Conservation (phyloP, 2,797 vertebrate genomes). For the Parotocinclus haroldoi region DNA sequence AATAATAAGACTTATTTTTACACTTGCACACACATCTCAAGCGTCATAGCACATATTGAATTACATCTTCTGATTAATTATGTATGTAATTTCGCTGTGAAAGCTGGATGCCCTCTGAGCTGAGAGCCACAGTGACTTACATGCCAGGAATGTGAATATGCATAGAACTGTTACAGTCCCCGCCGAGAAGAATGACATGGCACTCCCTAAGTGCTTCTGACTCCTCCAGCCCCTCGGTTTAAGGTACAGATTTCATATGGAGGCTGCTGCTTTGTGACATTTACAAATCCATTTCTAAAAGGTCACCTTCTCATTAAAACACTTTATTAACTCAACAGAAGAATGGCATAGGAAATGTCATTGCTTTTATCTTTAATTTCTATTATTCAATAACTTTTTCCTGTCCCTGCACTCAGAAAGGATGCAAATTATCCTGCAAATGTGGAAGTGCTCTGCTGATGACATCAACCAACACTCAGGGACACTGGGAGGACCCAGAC, state of each 20-base stretch:
- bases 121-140: background rate
- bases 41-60: conserved; percentile 1
- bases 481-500: too few relatives aligned
- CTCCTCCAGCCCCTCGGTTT: conserved; percentile 24
- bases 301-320: conserved; percentile 75
- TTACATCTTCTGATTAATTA: conserved; percentile 30
- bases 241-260: conserved; percentile 46
- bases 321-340: conserved; percentile 74
- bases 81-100: conserved; percentile 30
- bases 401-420: conserved; percentile 37
- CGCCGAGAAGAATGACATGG: background rate
- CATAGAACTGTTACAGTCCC: conserved; percentile 1
- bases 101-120: conserved; percentile 19
- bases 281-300: conserved; percentile 84
- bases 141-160: conserved; percentile 26
- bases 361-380: conserved; percentile 64
- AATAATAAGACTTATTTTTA: background rate
- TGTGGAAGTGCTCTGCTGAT: background rate
- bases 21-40: background rate
- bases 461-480: background rate
- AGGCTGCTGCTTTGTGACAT: conserved; percentile 76
- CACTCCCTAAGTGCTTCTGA: background rate
- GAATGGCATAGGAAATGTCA: conserved; percentile 76
- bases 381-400: conserved; percentile 51
- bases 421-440: conserved; percentile 10